Base-by-base conservation (phyloP, 2,797 vertebrate species). In the Rachycentron canadum region DNA sequence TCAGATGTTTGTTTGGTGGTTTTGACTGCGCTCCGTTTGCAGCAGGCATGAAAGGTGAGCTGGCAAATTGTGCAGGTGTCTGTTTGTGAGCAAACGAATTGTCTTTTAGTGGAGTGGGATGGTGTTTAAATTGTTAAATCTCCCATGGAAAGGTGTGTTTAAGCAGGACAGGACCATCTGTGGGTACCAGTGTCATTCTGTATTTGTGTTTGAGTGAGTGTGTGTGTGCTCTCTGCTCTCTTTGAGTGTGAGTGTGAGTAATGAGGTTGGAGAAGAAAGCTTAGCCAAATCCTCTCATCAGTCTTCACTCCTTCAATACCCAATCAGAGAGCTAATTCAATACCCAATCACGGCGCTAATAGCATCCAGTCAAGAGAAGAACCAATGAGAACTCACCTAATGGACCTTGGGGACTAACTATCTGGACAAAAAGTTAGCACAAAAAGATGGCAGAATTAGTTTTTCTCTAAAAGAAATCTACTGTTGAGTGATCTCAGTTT, bases 251-350 rank as follows among this genome's bases (percentile, higher is more conserved):
- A 86, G 81, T 67, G 66, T 93, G 92, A 94, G 88, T 93, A 93
- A 93, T 93, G 93, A 88, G 89, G 88, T 91, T 90, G 88, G 81
- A 89, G 85, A 91, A 91, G 88, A 93, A 93, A 94, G 92, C 91
- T 89, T 89, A 59, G 86, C 90, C 87, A 92, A 91, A 93, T 92
- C 89, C 91, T 93, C 92, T 93, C 91, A 94, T 94, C 90, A 91
- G 91, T 94, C 92, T 93, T 93, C 88, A 71, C 80, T 89, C 89
- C 88, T 93, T 93, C 92, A 85, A 93, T 93, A 93, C 85, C 89
- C 91, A 93, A 94, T 93, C 92, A 93, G 88, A 88, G 81, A 85
- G 88, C 90, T 93, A 92, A 92, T 92, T 93, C 92, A 85, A 93
- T 93, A 94, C 88, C 91, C 92, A 94, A 94, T 93, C 93, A 88